A percentile compares a stretch with the other conserved stretches of the same genome.
Evolutionary conservation across 1,140 invertebrate genomes (phyloP).

Genomic region (Heterodera schachtii): DNA sequence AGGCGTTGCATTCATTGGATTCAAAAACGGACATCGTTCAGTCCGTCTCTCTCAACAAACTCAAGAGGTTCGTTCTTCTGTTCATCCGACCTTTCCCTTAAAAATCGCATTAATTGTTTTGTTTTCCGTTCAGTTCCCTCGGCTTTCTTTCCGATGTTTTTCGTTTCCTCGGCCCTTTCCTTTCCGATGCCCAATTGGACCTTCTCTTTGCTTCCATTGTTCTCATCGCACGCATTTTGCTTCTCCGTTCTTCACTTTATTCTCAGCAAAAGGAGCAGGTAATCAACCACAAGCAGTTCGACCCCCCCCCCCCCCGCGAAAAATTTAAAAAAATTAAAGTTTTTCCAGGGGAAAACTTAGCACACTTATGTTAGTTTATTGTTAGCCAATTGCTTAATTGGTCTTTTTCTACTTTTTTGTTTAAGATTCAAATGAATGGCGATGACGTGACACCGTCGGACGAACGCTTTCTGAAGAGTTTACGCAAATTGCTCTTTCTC

Average conservation of each 20-base stretch:
- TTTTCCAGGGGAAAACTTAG: no score
- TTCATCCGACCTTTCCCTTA: no score
- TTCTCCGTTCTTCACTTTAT: background rate
- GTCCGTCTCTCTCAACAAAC: slow-evolving; percentile 21
- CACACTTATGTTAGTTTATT: no score
- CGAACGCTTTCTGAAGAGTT: slow-evolving; percentile 15
- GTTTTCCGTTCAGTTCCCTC: background rate
- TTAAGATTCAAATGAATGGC: background rate
- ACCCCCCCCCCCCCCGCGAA: no score
- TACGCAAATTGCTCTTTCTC: slow-evolving; percentile 34
- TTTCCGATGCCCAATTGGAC: slow-evolving; percentile 20
- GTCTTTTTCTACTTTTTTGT: no score
- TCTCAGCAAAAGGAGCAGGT: background rate
- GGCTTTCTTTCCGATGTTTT: slow-evolving; percentile 22
- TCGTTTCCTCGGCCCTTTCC: slow-evolving; percentile 19
- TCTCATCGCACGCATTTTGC: background rate
- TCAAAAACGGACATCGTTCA: background rate
- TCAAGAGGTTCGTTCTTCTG: slow-evolving; percentile 8
- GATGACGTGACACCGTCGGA: background rate
- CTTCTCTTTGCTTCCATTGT: slow-evolving; percentile 10
- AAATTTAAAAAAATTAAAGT: no score
- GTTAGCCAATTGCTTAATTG: no score
- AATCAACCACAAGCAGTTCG: background rate
- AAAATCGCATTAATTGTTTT: no score
- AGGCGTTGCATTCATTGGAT: slow-evolving; percentile 5